These are phyloP conservation scores for Argopecten irradians DNA, from an alignment of 1,140 invertebrate genomes.

Conservation along the genomic window DNA sequence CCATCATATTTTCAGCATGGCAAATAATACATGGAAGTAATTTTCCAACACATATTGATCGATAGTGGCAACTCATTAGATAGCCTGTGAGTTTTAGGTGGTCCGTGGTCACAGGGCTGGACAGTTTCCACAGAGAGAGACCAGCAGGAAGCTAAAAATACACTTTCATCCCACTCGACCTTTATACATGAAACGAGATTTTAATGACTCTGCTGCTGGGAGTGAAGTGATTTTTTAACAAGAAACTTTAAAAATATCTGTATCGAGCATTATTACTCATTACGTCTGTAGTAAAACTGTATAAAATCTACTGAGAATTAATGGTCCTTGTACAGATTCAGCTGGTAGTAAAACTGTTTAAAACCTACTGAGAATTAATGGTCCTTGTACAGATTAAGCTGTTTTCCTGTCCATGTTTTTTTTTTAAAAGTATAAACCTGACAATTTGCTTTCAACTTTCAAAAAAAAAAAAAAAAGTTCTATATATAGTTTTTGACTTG, in stretches of 20 bases:
- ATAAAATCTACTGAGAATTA: too few species aligned
- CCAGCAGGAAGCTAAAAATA: neutral
- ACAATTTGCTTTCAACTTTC: too few species aligned
- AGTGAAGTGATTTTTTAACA: neutral
- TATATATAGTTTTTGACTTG: too few species aligned
- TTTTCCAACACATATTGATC: constrained; percentile 17
- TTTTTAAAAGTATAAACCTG: too few species aligned
- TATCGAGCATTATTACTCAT: too few species aligned
- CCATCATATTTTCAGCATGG: neutral
- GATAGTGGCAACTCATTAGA: neutral
- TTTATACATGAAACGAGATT: neutral
- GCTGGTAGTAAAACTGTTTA: too few species aligned
- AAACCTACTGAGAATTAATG: too few species aligned
- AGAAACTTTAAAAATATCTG: neutral
- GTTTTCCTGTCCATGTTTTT: too few species aligned
- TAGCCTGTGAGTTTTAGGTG: neutral
- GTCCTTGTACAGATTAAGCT: too few species aligned
- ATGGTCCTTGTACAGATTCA: too few species aligned
- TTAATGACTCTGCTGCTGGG: neutral
- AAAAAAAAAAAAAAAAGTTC: too few species aligned
- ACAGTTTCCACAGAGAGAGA: neutral
- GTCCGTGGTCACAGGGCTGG: neutral
- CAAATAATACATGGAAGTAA: neutral
- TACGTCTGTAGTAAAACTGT: too few species aligned
- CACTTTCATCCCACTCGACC: neutral